Percentiles rank a stretch among this genome's conserved stretches.
Evolutionary conservation across 2,113 vertebrate genomes (phyloP).

Genomic region (Psettodes erumei): DNA sequence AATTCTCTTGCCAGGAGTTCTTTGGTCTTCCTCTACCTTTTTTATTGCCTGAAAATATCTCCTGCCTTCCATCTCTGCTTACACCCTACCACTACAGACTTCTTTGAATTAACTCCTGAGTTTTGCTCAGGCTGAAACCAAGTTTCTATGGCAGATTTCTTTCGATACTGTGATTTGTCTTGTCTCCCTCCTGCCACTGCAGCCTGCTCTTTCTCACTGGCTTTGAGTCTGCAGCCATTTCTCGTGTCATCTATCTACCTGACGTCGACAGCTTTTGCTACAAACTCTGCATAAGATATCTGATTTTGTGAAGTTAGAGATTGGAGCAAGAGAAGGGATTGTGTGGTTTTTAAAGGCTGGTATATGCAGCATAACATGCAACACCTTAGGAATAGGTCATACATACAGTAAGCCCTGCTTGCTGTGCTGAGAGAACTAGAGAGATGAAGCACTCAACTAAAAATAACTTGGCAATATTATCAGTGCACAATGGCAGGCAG

Average conservation of each 20-base stretch:
- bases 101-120: constrained; percentile 66
- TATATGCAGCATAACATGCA: constrained; percentile 20
- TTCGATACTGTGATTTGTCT: constrained; percentile 54
- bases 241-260: constrained; percentile 64
- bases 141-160: constrained; percentile 42
- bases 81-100: constrained; percentile 28
- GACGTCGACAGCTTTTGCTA: constrained; percentile 61
- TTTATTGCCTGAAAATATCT: constrained; percentile 49
- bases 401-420: constrained; percentile 45
- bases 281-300: constrained; percentile 63
- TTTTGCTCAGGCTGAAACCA: constrained; percentile 49
- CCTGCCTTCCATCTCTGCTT: constrained; percentile 28
- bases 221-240: constrained; percentile 54
- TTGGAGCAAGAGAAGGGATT: not conserved
- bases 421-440: constrained; percentile 28
- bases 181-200: constrained; percentile 47
- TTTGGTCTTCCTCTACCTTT: constrained; percentile 32
- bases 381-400: constrained; percentile 29
- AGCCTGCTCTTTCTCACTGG: constrained; percentile 43
- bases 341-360: not conserved
- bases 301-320: constrained; percentile 61
- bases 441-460: not conserved
- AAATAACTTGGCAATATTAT: constrained; percentile 47
- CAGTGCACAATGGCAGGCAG: constrained; percentile 13
- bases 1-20: constrained; percentile 26